Evolutionary conservation across 2,888 invertebrate species (phyloP), one percentile per base, ranked within the genome.

Genomic region (Megaustenia siamemsis): DNA sequence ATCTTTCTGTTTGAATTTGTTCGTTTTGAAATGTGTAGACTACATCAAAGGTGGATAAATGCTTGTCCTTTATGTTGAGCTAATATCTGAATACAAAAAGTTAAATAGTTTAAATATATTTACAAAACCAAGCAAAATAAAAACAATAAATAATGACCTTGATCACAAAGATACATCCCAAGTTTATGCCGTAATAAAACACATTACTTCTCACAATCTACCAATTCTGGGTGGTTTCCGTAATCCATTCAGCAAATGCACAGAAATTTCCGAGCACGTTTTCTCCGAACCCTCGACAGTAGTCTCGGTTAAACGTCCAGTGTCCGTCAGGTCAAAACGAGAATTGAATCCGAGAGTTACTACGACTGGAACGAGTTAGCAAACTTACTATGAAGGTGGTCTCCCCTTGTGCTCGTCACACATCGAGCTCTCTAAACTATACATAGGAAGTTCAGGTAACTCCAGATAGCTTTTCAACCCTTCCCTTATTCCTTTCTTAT

Each of bases 371-470:
- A 43, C 43, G 71, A 43, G 71, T 71, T n/a, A 71, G 45, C 43
- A 45, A 71, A 71, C 71, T 24, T 71, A 18, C 43, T 10, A 3
- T 71, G 71, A n/a, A 43, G 43, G 71, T 40, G 40, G 71, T 40
- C 43, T n/a, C 71, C 71, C 43, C n/a, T 71, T 43, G 28, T 71
- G 71, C 45, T 45, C 43, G 71, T 71, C 71, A 71, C 71, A 45
- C 71, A 69, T n/a, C 71, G n/a, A 71, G 71, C 71, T 5, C 21
- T 69, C 71, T 43, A 28, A 71, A 71, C 71, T 71, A 38, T 38
- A 21, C 10, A n/a, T n/a, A 43, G n/a, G 18, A 69, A 69, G 43
- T 71, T 71, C 71, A 71, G 71, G 71, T 71, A 71, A 71, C n/a
- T 71, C 68, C 38, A 24, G 24, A 18, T 35, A 40, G 43, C 49